Conservation (phyloP, 2,888 invertebrate species). For the Ectropis crepuscularia region DNA sequence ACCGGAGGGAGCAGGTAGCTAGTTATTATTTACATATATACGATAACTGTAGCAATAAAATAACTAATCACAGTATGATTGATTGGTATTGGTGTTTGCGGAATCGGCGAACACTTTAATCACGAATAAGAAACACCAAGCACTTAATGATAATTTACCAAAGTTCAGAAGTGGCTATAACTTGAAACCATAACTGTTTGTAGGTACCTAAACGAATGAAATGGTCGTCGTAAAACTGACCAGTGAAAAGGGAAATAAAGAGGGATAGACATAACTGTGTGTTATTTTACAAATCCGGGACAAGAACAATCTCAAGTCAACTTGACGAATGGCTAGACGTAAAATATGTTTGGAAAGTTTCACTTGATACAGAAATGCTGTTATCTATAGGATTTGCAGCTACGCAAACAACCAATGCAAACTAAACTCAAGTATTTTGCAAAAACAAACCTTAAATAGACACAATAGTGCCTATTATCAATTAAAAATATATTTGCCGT, state of each 20-base stretch:
- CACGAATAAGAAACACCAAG: slow-evolving; percentile 5
- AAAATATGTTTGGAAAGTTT: slow-evolving; percentile 52
- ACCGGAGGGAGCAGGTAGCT: too few species aligned
- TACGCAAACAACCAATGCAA: background rate
- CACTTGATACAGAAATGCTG: slow-evolving; percentile 46
- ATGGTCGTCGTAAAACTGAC: slow-evolving; percentile 21
- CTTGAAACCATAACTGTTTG: slow-evolving; percentile 9
- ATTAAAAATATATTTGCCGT: too few species aligned
- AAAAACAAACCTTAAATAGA: too few species aligned
- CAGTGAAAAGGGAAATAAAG: slow-evolving; percentile 26
- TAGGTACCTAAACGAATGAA: slow-evolving; percentile 5
- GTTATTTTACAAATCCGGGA: slow-evolving; percentile 29
- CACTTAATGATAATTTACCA: slow-evolving; percentile 8
- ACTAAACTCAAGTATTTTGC: background rate
- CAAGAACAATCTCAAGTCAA: slow-evolving; percentile 32
- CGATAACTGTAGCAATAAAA: background rate
- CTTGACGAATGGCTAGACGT: slow-evolving; percentile 35
- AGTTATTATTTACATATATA: background rate
- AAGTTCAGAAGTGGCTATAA: slow-evolving; percentile 11
- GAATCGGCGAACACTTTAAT: slow-evolving; percentile 6
- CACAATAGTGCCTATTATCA: too few species aligned
- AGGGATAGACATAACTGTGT: slow-evolving; percentile 16
- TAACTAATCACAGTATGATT: background rate
- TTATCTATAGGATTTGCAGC: slow-evolving; percentile 40
- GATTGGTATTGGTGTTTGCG: background rate